Evolutionary conservation across 1,140 invertebrate species (phyloP), one percentile per base, ranked within the genome.

Genomic region (Frieseomelitta varia): DNA sequence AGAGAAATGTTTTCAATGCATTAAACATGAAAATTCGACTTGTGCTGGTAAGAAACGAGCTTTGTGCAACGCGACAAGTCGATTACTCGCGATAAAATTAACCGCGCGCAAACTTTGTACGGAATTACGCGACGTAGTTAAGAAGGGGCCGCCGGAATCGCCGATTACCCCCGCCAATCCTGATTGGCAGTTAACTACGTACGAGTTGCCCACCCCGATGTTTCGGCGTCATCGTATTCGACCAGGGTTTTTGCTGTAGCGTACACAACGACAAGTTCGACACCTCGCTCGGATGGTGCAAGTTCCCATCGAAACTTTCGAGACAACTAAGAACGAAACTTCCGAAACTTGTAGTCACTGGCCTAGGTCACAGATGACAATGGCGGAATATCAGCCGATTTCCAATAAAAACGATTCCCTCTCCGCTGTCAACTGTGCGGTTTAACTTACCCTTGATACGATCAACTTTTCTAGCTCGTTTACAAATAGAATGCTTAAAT

Each of bases 121-220:
- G 34, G 55, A 83, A 83, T 71, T 78, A 67, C 47, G 65, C 30
- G 47, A 72, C 55, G 30, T 61, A 69, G 76, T 84, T 84, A 71
- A 53, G 75, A 71, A 84, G 27, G 27, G 47, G 61, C 30, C 51
- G 56, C 34, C 21, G 61, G 76, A 84, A 79, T 71, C 77, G 19
- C 21, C 53, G 76, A 56, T 10, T 34, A 47, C 61, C 68, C 30
- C 39, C 27, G 71, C 65, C 88, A 88, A 88, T 88, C 84, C 75
- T 88, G 87, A 88, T 88, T 85, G 87, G 83, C 87, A 82, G 87
- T 88, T 88, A 82, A 85, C 84, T 79, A 82, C 84, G 74, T 74
- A 77, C 84, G 65, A 73, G 75, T 86, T 63, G 8, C 30, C 34
- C 21, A 39, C 78, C 67, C 68, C 55, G 67, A 39, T 71, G 55